phyloP scores from a whole-genome alignment of 1,140 invertebrate species.

The Sminthurinus signatus region DNA sequence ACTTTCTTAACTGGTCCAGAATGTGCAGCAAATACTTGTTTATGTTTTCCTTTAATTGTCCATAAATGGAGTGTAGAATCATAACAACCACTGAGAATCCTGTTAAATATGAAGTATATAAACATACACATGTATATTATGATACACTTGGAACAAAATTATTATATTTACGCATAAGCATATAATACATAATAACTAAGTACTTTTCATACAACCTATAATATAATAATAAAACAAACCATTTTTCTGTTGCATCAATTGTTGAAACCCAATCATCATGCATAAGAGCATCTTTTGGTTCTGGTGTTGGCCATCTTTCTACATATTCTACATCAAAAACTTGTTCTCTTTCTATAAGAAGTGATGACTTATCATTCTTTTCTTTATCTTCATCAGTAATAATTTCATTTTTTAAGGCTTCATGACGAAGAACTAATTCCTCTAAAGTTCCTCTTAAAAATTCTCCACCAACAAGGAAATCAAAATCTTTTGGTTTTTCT shows the following conservation, averaged over 20 bases:
- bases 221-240: no score
- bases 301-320: conserved; percentile 75
- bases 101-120: conserved; percentile 44
- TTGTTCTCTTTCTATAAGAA: conserved; percentile 51
- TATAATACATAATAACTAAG: conserved; percentile 16
- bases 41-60: conserved; percentile 74
- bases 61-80: conserved; percentile 88
- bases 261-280: conserved; percentile 95
- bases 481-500: conserved; percentile 64
- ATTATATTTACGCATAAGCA: no score
- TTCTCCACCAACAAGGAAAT: conserved; percentile 77
- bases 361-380: not conserved
- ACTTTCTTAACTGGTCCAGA: conserved; percentile 78
- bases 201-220: not conserved
- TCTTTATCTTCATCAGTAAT: conserved; percentile 6
- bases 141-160: no score
- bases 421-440: conserved; percentile 49
- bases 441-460: conserved; percentile 62
- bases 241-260: conserved; percentile 65
- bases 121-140: conserved; percentile 1
- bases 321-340: conserved; percentile 85
- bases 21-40: conserved; percentile 77
- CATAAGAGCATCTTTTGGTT: conserved; percentile 79
- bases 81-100: conserved; percentile 90
- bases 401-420: conserved; percentile 20